These are phyloP conservation scores for Alloplasta piceator DNA, from an alignment of 2,888 invertebrate genomes.

Conservation along the genomic window DNA sequence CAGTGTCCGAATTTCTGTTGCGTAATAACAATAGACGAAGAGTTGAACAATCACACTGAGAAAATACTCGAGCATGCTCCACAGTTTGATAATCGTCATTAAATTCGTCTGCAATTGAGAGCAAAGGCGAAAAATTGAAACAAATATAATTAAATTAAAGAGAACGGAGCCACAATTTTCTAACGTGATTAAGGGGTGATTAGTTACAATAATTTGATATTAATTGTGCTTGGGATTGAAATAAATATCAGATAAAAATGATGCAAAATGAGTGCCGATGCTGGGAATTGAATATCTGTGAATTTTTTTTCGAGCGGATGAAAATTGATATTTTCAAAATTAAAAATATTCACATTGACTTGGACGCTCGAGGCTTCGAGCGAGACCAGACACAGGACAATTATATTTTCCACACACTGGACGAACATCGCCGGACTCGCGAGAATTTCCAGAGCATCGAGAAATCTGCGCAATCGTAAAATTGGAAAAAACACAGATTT, in stretches of 20 bases:
- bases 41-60: slow-evolving; percentile 64
- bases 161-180: too few relatives aligned
- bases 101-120: slow-evolving; percentile 51
- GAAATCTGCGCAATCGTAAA: slow-evolving; percentile 67
- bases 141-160: too few relatives aligned
- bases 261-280: too few relatives aligned
- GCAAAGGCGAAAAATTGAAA: too few relatives aligned
- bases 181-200: too few relatives aligned
- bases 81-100: slow-evolving; percentile 65
- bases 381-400: slow-evolving; percentile 71
- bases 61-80: slow-evolving; percentile 71
- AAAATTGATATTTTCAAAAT: too few relatives aligned
- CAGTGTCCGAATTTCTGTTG: slow-evolving; percentile 67
- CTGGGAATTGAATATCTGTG: too few relatives aligned
- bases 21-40: slow-evolving; percentile 70
- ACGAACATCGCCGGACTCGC: slow-evolving; percentile 70
- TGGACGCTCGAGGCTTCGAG: slow-evolving; percentile 69
- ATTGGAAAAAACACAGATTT: not conserved
- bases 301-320: too few relatives aligned
- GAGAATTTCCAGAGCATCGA: slow-evolving; percentile 65
- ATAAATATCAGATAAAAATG: too few relatives aligned
- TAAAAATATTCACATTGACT: slow-evolving; percentile 65
- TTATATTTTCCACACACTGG: slow-evolving; percentile 71
- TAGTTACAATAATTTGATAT: too few relatives aligned
- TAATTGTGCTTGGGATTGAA: too few relatives aligned